Conservation (phyloP, 2,797 vertebrate species). For the Megaceryle alcyon region DNA sequence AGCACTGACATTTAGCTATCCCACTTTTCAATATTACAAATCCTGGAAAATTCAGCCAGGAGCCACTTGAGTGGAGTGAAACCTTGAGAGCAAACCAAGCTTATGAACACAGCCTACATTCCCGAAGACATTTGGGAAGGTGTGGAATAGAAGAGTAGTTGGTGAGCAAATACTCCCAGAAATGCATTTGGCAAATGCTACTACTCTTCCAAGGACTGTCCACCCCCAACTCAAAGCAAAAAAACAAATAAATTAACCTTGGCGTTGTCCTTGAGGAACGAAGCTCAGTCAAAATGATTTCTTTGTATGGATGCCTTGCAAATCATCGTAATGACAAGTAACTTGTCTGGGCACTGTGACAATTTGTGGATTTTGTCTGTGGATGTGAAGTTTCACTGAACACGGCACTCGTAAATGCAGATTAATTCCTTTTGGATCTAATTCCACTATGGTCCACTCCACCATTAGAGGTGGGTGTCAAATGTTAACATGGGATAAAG, state of each 20-base stretch:
- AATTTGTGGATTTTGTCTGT: constrained; percentile 69
- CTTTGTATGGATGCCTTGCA: constrained; percentile 59
- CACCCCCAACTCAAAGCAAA: constrained; percentile 60
- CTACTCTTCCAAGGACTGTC: constrained; percentile 66
- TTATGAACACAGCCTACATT: not conserved
- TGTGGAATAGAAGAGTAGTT: not conserved
- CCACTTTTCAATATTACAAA: not conserved
- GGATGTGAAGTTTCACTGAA: constrained; percentile 65
- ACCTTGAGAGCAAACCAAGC: not conserved
- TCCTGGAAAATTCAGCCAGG: not conserved
- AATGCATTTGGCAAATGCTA: constrained; percentile 20
- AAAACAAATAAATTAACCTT: constrained; percentile 75
- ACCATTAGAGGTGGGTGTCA: constrained; percentile 37
- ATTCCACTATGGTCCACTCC: constrained; percentile 25
- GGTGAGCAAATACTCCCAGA: constrained; percentile 28
- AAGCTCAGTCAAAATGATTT: constrained; percentile 73
- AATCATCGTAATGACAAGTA: constrained; percentile 69
- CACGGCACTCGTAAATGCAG: constrained; percentile 24
- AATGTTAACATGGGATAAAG: not conserved
- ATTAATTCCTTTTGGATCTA: constrained; percentile 59
- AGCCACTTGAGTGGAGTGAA: not conserved
- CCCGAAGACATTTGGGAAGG: not conserved
- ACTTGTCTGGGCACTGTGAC: constrained; percentile 76
- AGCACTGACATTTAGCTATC: not conserved
- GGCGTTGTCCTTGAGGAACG: constrained; percentile 73